These are phyloP conservation scores for Oscheius sp. DNA, from an alignment of 2,888 invertebrate species.

Conservation along the genomic window DNA sequence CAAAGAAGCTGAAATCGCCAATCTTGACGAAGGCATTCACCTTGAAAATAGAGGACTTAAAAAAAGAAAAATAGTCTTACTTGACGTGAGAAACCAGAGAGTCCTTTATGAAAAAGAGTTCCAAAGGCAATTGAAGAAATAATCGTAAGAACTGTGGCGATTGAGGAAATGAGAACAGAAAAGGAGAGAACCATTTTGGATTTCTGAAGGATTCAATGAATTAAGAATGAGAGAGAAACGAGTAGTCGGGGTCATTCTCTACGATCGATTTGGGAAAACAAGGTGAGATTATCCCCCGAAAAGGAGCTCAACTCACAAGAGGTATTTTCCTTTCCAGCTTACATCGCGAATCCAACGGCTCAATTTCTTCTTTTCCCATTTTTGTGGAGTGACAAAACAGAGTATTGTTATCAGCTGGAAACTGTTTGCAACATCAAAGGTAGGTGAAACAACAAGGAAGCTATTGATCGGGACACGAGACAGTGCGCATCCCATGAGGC, in stretches of 20 bases:
- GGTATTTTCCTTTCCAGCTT: neutral
- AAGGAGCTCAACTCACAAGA: constrained; percentile 7
- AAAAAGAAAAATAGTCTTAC: neutral
- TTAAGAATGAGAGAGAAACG: too few relatives aligned
- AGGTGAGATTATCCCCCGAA: neutral
- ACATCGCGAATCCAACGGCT: neutral
- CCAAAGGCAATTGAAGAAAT: constrained; percentile 17
- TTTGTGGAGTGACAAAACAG: neutral
- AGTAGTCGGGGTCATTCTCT: neutral
- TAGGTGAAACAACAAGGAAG: constrained; percentile 2
- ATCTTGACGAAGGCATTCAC: constrained; percentile 33
- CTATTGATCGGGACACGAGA: constrained; percentile 16
- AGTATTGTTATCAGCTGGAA: neutral
- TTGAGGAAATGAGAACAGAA: constrained; percentile 22
- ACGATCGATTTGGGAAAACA: neutral
- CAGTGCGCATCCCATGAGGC: neutral
- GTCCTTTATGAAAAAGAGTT: constrained; percentile 16
- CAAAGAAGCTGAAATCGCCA: constrained; percentile 23
- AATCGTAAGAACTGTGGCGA: constrained; percentile 10
- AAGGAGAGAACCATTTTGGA: constrained; percentile 20
- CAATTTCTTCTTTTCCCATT: neutral
- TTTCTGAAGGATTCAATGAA: too few relatives aligned
- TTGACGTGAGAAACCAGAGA: constrained; percentile 29
- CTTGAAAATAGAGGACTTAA: too few relatives aligned
- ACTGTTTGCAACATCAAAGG: neutral